phyloP scores from a whole-genome alignment of 2,113 vertebrate species.

The Regulus satrapa region DNA sequence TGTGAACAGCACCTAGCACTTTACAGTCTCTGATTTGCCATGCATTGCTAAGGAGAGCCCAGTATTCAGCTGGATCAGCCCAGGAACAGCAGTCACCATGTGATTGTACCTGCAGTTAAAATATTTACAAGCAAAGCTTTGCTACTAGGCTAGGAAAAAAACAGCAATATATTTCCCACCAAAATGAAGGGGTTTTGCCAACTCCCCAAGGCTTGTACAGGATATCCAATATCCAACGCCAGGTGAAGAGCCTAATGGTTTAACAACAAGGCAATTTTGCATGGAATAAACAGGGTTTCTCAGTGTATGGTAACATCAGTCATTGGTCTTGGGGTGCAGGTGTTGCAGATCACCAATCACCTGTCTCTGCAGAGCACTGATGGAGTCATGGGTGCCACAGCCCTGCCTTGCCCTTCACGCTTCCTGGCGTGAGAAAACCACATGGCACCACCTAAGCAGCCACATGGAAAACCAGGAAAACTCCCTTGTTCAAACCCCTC shows the following conservation, averaged over 20 bases:
- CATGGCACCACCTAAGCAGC: not conserved
- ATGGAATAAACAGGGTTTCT: not conserved
- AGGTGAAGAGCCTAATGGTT: not conserved
- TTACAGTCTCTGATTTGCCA: not conserved
- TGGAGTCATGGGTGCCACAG: not conserved
- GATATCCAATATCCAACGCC: not conserved
- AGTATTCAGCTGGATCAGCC: not conserved
- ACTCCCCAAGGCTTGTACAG: not conserved
- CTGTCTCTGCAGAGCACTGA: not conserved
- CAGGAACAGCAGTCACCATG: not conserved
- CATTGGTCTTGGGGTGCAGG: not conserved
- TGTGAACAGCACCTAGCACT: not conserved
- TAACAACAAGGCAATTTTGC: not conserved
- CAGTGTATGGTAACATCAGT: accelerated
- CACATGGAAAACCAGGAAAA: not conserved
- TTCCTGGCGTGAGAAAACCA: accelerated
- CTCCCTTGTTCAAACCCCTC: not conserved
- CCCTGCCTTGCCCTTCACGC: no score
- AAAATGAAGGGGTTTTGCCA: not conserved
- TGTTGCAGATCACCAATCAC: not conserved
- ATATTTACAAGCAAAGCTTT: not conserved
- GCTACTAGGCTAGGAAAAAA: not conserved
- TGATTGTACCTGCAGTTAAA: not conserved
- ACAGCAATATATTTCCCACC: not conserved
- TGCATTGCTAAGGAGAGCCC: not conserved